phyloP scores from a whole-genome alignment of 2,888 invertebrate genomes.

The Oscheius sp. region DNA sequence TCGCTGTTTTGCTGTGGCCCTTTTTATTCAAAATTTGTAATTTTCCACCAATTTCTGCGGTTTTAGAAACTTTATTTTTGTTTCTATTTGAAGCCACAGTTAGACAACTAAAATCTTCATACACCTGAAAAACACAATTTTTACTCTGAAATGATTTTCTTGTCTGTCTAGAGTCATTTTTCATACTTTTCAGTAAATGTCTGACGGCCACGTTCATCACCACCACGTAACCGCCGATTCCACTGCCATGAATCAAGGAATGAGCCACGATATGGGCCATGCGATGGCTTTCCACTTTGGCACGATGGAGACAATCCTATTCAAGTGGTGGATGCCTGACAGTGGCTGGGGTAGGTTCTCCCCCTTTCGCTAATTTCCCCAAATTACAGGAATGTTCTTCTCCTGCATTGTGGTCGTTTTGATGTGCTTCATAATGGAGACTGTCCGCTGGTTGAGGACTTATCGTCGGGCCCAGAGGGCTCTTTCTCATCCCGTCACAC shows the following conservation, averaged over 20 bases:
- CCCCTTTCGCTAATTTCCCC: background rate
- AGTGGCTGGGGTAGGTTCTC: conserved; percentile 12
- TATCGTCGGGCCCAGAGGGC: conserved; percentile 48
- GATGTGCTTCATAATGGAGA: conserved; percentile 62
- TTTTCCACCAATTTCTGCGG: too few species aligned
- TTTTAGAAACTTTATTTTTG: too few species aligned
- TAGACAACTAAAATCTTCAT: too few species aligned
- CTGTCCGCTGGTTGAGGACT: conserved; percentile 62
- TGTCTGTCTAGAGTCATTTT: background rate
- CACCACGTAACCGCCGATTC: conserved; percentile 12
- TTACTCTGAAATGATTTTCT: too few species aligned
- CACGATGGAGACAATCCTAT: conserved; percentile 63
- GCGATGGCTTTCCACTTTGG: conserved; percentile 62
- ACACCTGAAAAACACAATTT: too few species aligned
- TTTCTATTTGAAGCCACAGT: too few species aligned
- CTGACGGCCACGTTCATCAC: conserved; percentile 25
- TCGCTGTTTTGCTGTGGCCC: too few species aligned
- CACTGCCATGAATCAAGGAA: background rate
- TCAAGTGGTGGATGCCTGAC: conserved; percentile 65
- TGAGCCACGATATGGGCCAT: conserved; percentile 46
- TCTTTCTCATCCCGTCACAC: conserved; percentile 35
- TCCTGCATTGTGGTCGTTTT: conserved; percentile 63
- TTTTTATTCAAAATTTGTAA: too few species aligned
- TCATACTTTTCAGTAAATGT: conserved; percentile 17
- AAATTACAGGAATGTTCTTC: conserved; percentile 60